Evolutionary conservation across 2,888 invertebrate genomes (phyloP).

Genomic region (Rotaria macrura): DNA sequence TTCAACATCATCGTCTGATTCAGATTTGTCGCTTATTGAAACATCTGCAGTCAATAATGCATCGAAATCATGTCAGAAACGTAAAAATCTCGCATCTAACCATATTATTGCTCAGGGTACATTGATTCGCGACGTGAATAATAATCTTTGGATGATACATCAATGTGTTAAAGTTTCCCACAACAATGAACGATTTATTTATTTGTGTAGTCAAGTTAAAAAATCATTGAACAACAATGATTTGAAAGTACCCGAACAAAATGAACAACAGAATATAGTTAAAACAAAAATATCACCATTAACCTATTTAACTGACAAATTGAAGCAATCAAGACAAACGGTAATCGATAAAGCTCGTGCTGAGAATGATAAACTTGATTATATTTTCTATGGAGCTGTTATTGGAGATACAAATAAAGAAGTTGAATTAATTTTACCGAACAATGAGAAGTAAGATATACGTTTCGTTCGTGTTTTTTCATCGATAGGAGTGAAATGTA

Average conservation of each 20-base stretch:
- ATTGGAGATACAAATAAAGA: conserved; percentile 13
- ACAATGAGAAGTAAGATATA: background rate
- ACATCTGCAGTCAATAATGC: background rate
- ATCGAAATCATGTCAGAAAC: background rate
- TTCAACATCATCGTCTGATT: background rate
- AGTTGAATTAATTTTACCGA: background rate
- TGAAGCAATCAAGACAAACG: background rate
- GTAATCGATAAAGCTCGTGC: background rate
- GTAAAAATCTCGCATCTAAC: background rate
- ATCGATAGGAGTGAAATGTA: too few relatives aligned
- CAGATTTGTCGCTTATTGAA: background rate
- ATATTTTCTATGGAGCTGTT: conserved; percentile 8
- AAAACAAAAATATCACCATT: conserved; percentile 13
- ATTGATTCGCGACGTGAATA: background rate
- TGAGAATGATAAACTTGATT: conserved; percentile 15
- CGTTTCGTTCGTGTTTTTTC: background rate
- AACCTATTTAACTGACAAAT: conserved; percentile 4
- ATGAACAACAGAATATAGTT: background rate
- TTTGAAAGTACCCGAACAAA: background rate
- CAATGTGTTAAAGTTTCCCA: background rate
- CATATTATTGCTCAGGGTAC: background rate
- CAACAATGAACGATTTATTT: background rate
- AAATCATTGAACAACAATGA: background rate
- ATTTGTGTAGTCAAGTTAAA: background rate
- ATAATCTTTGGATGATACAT: background rate